phyloP scores from a whole-genome alignment of 2,888 invertebrate species.

The Hydroisotoma schaefferi region DNA sequence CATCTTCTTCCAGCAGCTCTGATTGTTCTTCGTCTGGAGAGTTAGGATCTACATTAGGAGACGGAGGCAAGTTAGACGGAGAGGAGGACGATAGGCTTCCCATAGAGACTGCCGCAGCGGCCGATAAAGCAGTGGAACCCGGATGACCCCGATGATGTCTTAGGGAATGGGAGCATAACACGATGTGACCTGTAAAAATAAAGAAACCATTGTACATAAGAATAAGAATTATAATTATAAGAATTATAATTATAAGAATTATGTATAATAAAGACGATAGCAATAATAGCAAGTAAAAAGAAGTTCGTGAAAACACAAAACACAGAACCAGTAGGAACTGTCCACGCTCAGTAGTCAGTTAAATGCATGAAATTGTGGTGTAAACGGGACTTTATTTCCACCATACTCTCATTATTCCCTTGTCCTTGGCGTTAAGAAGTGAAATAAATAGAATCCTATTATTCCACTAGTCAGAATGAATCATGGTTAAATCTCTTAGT shows the following conservation, averaged over 20 bases:
- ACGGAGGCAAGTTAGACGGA: not conserved
- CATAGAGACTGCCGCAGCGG: not conserved
- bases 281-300: no score
- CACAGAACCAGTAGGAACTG: no score
- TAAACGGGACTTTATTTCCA: no score
- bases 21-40: slow-evolving; percentile 21
- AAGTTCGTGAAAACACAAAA: no score
- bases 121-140: slow-evolving; percentile 18
- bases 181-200: slow-evolving; percentile 47
- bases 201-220: not conserved
- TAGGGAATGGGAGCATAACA: slow-evolving; percentile 48
- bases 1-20: slow-evolving; percentile 11
- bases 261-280: no score
- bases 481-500: slow-evolving; percentile 3
- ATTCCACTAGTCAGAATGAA: slow-evolving; percentile 4
- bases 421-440: no score
- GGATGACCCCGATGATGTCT: slow-evolving; percentile 47
- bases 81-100: not conserved
- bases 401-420: not conserved
- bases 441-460: not conserved
- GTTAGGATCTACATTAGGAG: not conserved
- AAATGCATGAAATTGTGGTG: no score
- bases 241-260: no score
- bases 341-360: no score
- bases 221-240: not conserved